Evolutionary conservation across 2,113 vertebrate genomes (phyloP).

Genomic region (Erpornis zantholeuca): DNA sequence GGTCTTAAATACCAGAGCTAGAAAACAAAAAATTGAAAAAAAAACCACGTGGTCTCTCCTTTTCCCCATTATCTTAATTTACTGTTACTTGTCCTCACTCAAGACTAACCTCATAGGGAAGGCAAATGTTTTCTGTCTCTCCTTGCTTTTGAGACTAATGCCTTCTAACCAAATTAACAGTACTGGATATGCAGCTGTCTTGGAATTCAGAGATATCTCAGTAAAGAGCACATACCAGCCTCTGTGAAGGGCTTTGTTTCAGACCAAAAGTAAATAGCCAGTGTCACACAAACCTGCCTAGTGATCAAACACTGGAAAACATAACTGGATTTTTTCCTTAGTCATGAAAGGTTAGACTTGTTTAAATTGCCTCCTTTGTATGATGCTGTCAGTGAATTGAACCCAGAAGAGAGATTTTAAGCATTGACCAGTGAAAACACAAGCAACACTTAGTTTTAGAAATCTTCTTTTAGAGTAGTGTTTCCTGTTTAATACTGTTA

Average conservation of each 20-base stretch:
- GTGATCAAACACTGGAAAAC: neutral
- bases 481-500: neutral
- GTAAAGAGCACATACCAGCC: neutral
- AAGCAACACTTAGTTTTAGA: neutral
- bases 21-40: neutral
- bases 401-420: neutral
- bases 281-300: neutral
- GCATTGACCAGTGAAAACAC: neutral
- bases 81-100: neutral
- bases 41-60: neutral
- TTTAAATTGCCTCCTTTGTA: neutral
- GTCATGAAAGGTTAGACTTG: neutral
- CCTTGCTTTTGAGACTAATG: neutral
- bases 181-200: neutral
- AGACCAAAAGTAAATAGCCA: neutral
- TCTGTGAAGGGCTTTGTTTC: neutral
- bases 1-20: neutral
- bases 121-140: neutral
- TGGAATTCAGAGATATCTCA: neutral
- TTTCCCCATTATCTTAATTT: neutral
- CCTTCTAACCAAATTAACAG: neutral
- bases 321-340: neutral
- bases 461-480: neutral
- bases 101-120: neutral
- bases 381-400: neutral